Evolutionary conservation across 2,113 vertebrate species (phyloP), one percentile per base, ranked within the genome.

Genomic region (Eupsittula cactorum): DNA sequence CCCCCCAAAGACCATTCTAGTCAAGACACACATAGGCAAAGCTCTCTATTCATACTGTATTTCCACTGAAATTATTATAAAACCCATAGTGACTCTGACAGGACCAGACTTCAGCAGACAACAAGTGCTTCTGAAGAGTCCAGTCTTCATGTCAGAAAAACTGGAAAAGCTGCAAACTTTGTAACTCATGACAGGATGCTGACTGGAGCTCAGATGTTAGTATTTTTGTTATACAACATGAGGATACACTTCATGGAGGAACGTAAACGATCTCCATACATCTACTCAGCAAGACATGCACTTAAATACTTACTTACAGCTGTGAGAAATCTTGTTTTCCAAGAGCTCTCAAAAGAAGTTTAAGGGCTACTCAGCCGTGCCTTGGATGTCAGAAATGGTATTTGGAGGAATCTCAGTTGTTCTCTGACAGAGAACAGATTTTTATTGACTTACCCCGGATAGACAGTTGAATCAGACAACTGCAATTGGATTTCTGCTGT

Each of bases 301-400:
- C 44, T 82, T 70, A n/a, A 77, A 70, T 20, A 41, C 50, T 69
- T 82, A 69, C 16, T 71, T 89, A 50, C 59, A 86, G 52, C 63
- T 95, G 44, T 79, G 91, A 91, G 74, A 94, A 95, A 55, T 85
- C 67, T 82, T 20, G 35, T 82, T 94, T 90, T 90, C 79, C 46
- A 59, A 60, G 49, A 79, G 53, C n/a, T 85, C 70, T 79, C 82
- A 39, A 44, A 90, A 64, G 19, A 91, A 42, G 11, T 47, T 53
- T 55, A 90, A 82, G 41, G 78, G 29, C 70, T 65, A 63, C 60
- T 77, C 67, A 73, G 82, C 46, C 46, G 5, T 53, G 74, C 37
- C 53, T 91, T 91, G 78, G 53, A 70, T 93, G 49, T 95, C 59
- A 93, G 41, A 93, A 94, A 69, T 6, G 21, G n/a, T 80, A 70